phyloP scores from a whole-genome alignment of 1,140 invertebrate species.

The Leptinotarsa defecta region DNA sequence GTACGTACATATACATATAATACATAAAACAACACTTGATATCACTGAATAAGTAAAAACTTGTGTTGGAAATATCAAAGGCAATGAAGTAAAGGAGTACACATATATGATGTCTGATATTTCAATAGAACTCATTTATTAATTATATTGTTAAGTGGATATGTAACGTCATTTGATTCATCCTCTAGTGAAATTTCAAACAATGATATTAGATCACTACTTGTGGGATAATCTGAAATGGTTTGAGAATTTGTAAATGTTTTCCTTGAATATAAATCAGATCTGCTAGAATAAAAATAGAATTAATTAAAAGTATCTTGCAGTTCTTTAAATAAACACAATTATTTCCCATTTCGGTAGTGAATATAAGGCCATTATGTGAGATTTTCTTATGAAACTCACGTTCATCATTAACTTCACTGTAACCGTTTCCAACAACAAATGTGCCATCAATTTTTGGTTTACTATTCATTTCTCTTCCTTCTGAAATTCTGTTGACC shows the following conservation, averaged over 20 bases:
- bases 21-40: too few relatives aligned
- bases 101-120: too few relatives aligned
- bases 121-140: too few relatives aligned
- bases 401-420: not conserved
- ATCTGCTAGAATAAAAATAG: not conserved
- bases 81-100: too few relatives aligned
- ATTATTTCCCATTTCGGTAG: constrained; percentile 2
- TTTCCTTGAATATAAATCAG: constrained; percentile 10
- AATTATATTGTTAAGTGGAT: too few relatives aligned
- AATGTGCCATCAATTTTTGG: not conserved
- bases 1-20: too few relatives aligned
- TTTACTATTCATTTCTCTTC: constrained; percentile 12
- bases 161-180: too few relatives aligned
- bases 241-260: constrained; percentile 7
- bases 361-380: not conserved
- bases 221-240: constrained; percentile 13
- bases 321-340: constrained; percentile 2
- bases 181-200: too few relatives aligned
- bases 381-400: not conserved
- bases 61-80: too few relatives aligned
- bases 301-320: constrained; percentile 4
- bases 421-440: not conserved
- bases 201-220: not conserved
- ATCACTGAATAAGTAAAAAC: too few relatives aligned
- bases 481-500: constrained; percentile 25